These are phyloP conservation scores for Dicrurus megarhynchus DNA, from an alignment of 2,113 vertebrate species.

Conservation along the genomic window DNA sequence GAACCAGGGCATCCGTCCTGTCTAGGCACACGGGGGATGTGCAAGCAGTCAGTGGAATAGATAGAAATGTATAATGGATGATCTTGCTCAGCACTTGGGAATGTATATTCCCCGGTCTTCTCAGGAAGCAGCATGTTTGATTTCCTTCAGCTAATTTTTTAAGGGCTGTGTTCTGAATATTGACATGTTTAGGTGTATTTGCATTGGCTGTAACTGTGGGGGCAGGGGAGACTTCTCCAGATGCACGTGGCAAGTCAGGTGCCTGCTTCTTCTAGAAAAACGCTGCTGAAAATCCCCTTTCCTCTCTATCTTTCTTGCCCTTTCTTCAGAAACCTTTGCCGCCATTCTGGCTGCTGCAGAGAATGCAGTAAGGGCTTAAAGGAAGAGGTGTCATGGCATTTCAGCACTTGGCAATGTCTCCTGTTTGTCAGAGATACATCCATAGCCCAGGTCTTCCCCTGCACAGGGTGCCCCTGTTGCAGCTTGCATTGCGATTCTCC, in stretches of 20 bases:
- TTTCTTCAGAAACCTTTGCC: not conserved
- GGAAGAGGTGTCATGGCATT: not conserved
- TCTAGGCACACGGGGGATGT: not conserved
- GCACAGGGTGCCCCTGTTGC: not conserved
- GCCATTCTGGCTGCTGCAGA: not conserved
- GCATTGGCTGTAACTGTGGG: not conserved
- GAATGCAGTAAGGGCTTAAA: not conserved
- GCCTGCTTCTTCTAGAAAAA: not conserved
- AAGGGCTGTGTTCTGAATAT: not conserved
- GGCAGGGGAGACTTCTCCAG: not conserved
- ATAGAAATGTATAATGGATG: slow-evolving; percentile 46
- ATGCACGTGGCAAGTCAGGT: not conserved
- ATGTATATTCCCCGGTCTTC: not conserved
- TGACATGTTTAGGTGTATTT: not conserved
- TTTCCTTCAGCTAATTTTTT: slow-evolving; percentile 38
- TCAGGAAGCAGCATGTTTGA: slow-evolving; percentile 9
- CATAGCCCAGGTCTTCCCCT: not conserved
- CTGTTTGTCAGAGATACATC: not conserved
- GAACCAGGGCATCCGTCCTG: not conserved
- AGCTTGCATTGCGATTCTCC: not conserved
- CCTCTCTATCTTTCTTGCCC: not conserved
- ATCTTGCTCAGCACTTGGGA: not conserved
- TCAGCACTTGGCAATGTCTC: not conserved
- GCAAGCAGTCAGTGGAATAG: not conserved
- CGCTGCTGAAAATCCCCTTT: not conserved